Evolutionary conservation across 1,140 invertebrate genomes (phyloP), one percentile per base, ranked within the genome.

Genomic region (Bombus balteatus): DNA sequence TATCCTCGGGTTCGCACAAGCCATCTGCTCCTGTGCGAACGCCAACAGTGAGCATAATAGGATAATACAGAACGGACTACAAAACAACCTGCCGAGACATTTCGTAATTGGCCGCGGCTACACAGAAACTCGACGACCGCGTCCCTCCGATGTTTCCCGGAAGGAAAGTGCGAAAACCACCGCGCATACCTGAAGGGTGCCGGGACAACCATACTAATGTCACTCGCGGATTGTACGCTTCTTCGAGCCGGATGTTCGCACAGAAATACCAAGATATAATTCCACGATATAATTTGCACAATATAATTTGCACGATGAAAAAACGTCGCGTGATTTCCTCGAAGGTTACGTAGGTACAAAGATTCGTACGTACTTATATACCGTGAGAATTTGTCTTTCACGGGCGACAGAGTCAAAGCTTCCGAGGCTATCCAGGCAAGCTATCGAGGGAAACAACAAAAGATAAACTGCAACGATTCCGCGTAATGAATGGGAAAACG

Each of bases 91-190:
- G 78, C 71, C 87, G 86, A 86, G 91, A 90, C 90, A 92, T 92
- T 91, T 92, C 92, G 93, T 94, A 94, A 94, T 94, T 95, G 93
- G 93, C 85, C 91, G 89, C 73, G 83, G 75, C 89, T 90, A 85
- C 53, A 80, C 71, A 62, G 37, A 72, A 73, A 43, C 28, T 12
- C 68, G 4, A 4, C 71, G 8, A 25, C 37, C 10, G 3, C 25
- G 22, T 73, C 41, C 12, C 71, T 18, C n/a, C 15, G 15, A 28
- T 8, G 28, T 32, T 43, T 13, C 15, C 13, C 39, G 6, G 65
- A 32, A 87, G 75, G 77, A 83, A 89, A 87, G 77, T 77, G 47
- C 34, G 87, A 77, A 84, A 88, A 83, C 65, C 43, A 59, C 34
- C 78, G 70, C 41, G 73, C 73, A 79, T 74, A 65, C 78, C 78